Evolutionary conservation across 2,113 vertebrate genomes (phyloP), one percentile per base, ranked within the genome.

Genomic region (Alethe castanea): DNA sequence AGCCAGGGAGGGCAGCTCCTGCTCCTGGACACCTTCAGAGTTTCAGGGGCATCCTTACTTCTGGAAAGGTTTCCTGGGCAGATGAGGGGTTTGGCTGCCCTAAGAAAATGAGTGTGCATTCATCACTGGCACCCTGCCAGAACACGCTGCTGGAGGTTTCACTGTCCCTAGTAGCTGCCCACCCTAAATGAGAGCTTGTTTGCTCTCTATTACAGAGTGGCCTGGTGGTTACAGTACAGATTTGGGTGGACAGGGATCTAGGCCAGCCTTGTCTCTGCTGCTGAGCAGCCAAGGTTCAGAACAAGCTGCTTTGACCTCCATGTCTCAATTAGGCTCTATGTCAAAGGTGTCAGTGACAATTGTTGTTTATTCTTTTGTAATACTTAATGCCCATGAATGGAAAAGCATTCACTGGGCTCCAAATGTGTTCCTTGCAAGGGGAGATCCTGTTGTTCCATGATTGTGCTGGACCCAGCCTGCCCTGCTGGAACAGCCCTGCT

Each of bases 201-300:
- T 2, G 2, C 38, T 70, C n/a, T 67, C 15, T 48, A 0, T 93
- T 80, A 26, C 14, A 53, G 86, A 20, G 47, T 3, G 1, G 69
- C 44, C 64, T 76, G 10, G 42, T 70, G 90, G 62, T 80, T 62
- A 29, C 44, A 47, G 38, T 12, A n/a, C 35, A 38, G 15, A 28
- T 67, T 56, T 19, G 44, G 48, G 45, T 3, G 9, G 42, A 44
- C 1, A 2, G 7, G 50, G 26, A 9, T 3, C 6, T 11, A 2
- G 0, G 4, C 25, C 25, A 25, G 60, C 71, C 36, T 47, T n/a
- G 28, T 69, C 28, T 29, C 42, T 78, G 81, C 86, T 57, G 36
- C 57, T 60, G 38, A 38, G 4, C 29, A 53, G 36, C 45, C 2
- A 0, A 47, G 50, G 26, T 79, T 91, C 42, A 62, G 65, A 82